Evolutionary conservation across 2,113 vertebrate genomes (phyloP).

Genomic region (Diphyllodes magnificus): DNA sequence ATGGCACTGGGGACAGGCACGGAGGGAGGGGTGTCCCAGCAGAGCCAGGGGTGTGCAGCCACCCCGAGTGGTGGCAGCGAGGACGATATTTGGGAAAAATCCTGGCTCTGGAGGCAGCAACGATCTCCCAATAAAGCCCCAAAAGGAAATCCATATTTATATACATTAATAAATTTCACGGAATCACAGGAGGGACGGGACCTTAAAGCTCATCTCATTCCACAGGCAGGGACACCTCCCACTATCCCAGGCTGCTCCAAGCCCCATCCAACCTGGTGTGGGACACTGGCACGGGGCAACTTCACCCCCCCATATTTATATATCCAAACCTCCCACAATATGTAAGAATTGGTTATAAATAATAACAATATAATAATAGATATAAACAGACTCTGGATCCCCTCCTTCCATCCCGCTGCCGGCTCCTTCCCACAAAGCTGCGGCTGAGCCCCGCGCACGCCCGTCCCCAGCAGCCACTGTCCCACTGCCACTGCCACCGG

Average conservation of each 20-base stretch:
- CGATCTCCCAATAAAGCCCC: neutral
- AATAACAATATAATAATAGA: too few species aligned
- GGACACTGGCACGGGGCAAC: neutral
- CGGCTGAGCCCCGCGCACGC: neutral
- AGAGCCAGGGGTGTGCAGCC: neutral
- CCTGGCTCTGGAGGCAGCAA: neutral
- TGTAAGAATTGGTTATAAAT: rapidly evolving
- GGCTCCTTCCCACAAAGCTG: neutral
- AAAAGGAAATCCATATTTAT: neutral
- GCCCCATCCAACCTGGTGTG: rapidly evolving
- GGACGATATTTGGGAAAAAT: rapidly evolving
- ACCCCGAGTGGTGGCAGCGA: rapidly evolving
- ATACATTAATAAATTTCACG: rapidly evolving
- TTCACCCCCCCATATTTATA: too few species aligned
- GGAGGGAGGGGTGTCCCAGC: neutral
- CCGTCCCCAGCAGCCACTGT: neutral
- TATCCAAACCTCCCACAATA: rapidly evolving
- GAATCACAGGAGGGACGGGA: neutral
- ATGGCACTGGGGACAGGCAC: neutral
- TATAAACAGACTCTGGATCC: neutral
- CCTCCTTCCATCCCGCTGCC: neutral
- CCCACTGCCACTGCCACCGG: neutral
- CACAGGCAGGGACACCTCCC: neutral
- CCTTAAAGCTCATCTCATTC: neutral
- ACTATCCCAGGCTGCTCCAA: neutral